Percentiles rank a stretch among this genome's conserved stretches.
Evolutionary conservation across 2,888 invertebrate species (phyloP).

Genomic region (Drosophila borborema): DNA sequence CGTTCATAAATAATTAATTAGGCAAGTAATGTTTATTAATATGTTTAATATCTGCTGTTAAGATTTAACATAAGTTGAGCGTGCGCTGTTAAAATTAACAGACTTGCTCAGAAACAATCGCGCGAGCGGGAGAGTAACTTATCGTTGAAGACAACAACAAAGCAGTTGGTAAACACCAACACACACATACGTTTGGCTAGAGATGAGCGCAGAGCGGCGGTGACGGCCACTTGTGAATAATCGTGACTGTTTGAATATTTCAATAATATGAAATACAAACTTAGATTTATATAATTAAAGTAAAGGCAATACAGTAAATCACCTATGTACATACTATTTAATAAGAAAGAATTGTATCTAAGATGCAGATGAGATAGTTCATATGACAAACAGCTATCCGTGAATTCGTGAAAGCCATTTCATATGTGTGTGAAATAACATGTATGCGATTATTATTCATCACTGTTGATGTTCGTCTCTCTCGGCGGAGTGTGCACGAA

Average conservation of each 20-base stretch:
- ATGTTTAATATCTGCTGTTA: neutral
- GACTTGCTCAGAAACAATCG: constrained; percentile 31
- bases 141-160: constrained; percentile 47
- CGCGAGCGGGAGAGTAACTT: constrained; percentile 35
- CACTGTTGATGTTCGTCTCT: constrained; percentile 46
- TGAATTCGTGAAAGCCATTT: neutral
- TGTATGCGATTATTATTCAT: constrained; percentile 19
- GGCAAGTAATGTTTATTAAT: neutral
- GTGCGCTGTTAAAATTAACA: constrained; percentile 54
- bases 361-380: neutral
- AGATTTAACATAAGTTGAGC: constrained; percentile 31
- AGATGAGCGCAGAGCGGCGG: constrained; percentile 22
- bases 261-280: neutral
- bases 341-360: no score
- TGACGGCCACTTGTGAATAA: constrained; percentile 7
- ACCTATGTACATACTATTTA: no score
- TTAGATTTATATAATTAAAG: neutral
- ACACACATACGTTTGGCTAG: constrained; percentile 29
- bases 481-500: constrained; percentile 37
- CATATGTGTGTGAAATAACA: constrained; percentile 19
- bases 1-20: neutral
- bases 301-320: neutral
- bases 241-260: neutral
- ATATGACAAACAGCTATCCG: neutral
- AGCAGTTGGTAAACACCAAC: constrained; percentile 53